phyloP scores from a whole-genome alignment of 2,797 vertebrate species.

The Anguilla anguilla region DNA sequence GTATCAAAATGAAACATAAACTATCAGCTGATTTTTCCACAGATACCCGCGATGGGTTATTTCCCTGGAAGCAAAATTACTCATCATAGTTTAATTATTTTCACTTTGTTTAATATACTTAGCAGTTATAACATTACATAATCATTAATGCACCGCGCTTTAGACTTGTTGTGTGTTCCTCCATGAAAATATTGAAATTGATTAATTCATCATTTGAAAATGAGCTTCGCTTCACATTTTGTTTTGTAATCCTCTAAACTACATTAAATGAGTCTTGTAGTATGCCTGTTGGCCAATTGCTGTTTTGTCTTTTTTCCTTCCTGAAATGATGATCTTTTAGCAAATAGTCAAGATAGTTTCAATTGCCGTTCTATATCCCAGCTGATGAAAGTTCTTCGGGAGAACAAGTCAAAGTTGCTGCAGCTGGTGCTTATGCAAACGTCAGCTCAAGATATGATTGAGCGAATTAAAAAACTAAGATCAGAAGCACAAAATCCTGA shows the following conservation, averaged over 20 bases:
- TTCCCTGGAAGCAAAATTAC: not conserved
- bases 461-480: no score
- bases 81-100: not conserved
- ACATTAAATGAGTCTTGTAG: no score
- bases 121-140: not conserved
- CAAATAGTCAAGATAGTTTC: constrained; percentile 19
- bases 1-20: not conserved
- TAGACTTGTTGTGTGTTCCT: not conserved
- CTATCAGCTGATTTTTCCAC: no score
- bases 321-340: constrained; percentile 26
- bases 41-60: no score
- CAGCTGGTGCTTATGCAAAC: no score
- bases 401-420: not conserved
- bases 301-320: constrained; percentile 28
- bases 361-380: not conserved
- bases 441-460: no score
- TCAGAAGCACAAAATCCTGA: no score
- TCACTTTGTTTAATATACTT: not conserved
- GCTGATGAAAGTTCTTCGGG: not conserved
- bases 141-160: not conserved
- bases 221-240: no score
- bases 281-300: no score
- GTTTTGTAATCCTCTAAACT: no score
- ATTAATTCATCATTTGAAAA: no score
- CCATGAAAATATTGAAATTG: not conserved